These are phyloP conservation scores for Cisticola juncidis DNA, from an alignment of 2,113 vertebrate species.

Conservation along the genomic window DNA sequence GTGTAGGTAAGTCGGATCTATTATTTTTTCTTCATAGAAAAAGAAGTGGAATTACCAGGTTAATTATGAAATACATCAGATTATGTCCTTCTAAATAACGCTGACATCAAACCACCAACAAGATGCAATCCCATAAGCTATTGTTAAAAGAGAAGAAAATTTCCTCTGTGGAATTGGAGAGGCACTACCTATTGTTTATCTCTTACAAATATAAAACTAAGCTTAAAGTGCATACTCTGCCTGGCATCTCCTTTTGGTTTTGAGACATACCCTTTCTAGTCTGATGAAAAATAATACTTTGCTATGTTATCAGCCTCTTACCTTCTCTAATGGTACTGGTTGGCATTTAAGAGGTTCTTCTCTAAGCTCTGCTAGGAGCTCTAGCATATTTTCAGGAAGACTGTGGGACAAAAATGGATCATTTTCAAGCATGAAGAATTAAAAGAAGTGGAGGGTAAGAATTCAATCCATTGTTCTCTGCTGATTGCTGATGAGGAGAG, in stretches of 20 bases:
- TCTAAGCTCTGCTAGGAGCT: neutral
- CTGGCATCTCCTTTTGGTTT: neutral
- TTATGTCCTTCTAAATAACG: neutral
- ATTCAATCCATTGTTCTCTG: neutral
- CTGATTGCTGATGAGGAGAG: neutral
- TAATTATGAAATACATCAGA: neutral
- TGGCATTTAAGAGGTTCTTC: neutral
- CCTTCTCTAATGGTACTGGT: neutral
- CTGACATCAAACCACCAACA: neutral
- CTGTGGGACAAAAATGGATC: accelerated
- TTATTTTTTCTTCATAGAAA: neutral
- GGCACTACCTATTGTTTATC: neutral
- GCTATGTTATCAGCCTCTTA: neutral
- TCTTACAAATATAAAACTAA: neutral
- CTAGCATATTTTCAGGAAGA: neutral
- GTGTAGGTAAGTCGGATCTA: conserved; percentile 70
- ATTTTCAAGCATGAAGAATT: neutral
- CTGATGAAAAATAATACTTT: neutral
- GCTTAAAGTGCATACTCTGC: neutral
- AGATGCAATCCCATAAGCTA: neutral
- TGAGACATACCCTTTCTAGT: neutral
- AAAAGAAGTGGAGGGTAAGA: neutral
- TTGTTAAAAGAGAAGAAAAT: neutral
- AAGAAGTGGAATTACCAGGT: neutral
- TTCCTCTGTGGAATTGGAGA: neutral